Percentiles rank a stretch among this genome's conserved stretches.
Evolutionary conservation across 1,140 invertebrate species (phyloP).

Genomic region (Macrosteles quadrilineatus): DNA sequence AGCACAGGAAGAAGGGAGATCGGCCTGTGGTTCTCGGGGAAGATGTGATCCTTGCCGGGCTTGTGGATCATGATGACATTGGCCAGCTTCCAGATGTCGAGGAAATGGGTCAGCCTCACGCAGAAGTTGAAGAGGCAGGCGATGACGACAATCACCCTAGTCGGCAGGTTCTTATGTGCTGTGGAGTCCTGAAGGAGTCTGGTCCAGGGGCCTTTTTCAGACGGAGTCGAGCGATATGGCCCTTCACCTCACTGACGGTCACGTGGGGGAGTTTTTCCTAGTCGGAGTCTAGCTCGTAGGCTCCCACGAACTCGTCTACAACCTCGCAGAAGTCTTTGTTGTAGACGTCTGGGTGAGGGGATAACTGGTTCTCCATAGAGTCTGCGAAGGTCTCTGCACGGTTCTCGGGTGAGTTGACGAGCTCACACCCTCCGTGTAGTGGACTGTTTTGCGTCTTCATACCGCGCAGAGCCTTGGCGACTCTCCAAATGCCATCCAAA

Average conservation of each 20-base stretch:
- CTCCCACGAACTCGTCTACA: neutral
- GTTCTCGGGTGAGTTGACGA: neutral
- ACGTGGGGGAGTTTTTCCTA: too few relatives aligned
- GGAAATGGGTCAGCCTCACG: slow-evolving; percentile 43
- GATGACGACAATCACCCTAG: slow-evolving; percentile 41
- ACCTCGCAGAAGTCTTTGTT: neutral
- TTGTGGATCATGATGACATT: slow-evolving; percentile 49
- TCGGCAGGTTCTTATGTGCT: slow-evolving; percentile 41
- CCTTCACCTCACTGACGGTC: too few relatives aligned
- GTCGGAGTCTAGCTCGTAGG: neutral
- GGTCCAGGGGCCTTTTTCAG: slow-evolving; percentile 45
- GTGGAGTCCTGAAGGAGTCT: slow-evolving; percentile 41
- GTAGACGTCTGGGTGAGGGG: neutral
- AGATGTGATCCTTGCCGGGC: slow-evolving; percentile 45
- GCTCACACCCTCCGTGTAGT: too few relatives aligned
- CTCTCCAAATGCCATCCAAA: too few relatives aligned
- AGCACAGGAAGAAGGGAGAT: slow-evolving; percentile 47
- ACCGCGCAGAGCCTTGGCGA: too few relatives aligned
- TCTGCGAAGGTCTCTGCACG: neutral
- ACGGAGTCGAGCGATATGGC: neutral
- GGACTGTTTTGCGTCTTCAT: too few relatives aligned
- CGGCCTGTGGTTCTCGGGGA: slow-evolving; percentile 45
- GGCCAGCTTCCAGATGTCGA: slow-evolving; percentile 46
- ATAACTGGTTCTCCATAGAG: neutral
- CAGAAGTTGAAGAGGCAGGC: slow-evolving; percentile 43